Percentiles rank a stretch among this genome's conserved stretches.
Conservation (phyloP, 1,140 invertebrate genomes). For the Nixonia krombeini region DNA sequence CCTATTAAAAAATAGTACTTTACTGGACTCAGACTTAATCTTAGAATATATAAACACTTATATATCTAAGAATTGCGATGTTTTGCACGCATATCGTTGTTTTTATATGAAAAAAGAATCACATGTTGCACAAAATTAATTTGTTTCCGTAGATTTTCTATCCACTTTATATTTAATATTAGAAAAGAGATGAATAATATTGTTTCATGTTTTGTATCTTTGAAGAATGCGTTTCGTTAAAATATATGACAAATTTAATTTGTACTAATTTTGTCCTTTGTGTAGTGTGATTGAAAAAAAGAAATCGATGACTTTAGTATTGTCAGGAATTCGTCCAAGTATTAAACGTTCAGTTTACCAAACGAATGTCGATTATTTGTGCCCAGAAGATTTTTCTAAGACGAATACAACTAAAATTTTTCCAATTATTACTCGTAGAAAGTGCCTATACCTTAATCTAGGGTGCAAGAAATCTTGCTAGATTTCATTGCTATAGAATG, state of each 20-base stretch:
- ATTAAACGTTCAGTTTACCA: slow-evolving; percentile 5
- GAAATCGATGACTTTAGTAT: no score
- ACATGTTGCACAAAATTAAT: no score
- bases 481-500: slow-evolving; percentile 37
- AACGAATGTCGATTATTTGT: slow-evolving; percentile 31
- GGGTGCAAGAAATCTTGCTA: slow-evolving; percentile 23
- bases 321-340: no score
- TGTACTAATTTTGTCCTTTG: no score
- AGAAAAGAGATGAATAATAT: no score
- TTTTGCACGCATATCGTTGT: neutral
- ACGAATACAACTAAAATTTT: slow-evolving; percentile 15
- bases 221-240: no score
- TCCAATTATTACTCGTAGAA: slow-evolving; percentile 63
- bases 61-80: slow-evolving; percentile 3
- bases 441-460: slow-evolving; percentile 68
- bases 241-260: no score
- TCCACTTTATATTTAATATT: no score
- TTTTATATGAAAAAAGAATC: no score
- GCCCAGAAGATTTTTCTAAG: slow-evolving; percentile 10
- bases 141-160: no score
- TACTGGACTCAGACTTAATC: slow-evolving; percentile 11
- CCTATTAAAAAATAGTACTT: slow-evolving; percentile 43
- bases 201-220: no score
- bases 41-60: slow-evolving; percentile 1
- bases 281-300: no score